Evolutionary conservation across 2,113 vertebrate genomes (phyloP).

Genomic region (Microtus pennsylvanicus): DNA sequence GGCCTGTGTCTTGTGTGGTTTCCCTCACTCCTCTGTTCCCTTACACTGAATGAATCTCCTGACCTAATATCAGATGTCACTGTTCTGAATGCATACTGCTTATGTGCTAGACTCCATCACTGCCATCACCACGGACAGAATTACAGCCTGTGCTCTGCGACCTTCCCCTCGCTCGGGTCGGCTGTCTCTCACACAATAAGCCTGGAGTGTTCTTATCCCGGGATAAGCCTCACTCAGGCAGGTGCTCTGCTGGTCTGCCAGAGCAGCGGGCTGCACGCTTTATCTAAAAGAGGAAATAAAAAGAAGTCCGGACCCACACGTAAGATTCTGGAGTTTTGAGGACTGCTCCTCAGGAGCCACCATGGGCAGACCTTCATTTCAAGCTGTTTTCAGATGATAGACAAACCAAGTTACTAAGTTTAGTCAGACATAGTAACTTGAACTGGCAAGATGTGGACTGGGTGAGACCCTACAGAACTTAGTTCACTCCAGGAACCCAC

Average conservation of each 20-base stretch:
- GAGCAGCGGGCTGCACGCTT: neutral
- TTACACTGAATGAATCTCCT: neutral
- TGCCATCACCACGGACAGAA: constrained; percentile 21
- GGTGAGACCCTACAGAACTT: neutral
- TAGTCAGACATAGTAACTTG: neutral
- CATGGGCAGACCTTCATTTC: neutral
- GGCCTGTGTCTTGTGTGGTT: neutral
- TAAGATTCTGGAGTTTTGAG: neutral
- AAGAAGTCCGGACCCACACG: neutral
- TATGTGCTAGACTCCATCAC: neutral
- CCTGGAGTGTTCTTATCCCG: neutral
- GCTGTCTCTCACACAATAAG: constrained; percentile 11
- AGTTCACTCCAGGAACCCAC: neutral
- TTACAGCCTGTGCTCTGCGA: neutral
- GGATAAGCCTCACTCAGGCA: neutral
- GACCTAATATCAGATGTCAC: neutral
- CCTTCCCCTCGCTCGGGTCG: neutral
- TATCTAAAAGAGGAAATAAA: neutral
- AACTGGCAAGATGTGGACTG: neutral
- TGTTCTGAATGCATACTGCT: constrained; percentile 2
- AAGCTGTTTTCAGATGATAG: neutral
- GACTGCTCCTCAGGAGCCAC: neutral
- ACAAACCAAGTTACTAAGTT: neutral
- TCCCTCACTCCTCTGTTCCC: neutral
- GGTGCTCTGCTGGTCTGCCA: neutral